Percentiles rank a stretch among this genome's conserved stretches.
phyloP scores from a whole-genome alignment of 2,113 vertebrate species.

The Odobenus rosmarus region DNA sequence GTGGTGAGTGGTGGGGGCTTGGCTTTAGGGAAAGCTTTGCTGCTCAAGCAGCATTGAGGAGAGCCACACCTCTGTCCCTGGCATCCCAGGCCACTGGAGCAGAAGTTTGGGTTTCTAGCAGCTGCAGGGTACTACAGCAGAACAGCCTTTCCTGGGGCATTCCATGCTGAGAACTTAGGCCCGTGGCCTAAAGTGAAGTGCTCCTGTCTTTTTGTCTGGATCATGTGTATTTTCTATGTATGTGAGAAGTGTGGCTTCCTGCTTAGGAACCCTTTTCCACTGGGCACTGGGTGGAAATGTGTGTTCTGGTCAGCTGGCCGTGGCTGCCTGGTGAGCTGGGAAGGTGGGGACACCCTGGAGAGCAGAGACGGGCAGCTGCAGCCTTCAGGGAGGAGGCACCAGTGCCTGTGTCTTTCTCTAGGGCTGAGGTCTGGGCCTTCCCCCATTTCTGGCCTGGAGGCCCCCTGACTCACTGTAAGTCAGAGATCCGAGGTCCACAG shows the following conservation, averaged over 20 bases:
- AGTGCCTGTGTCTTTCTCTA: background rate
- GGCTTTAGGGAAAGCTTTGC: background rate
- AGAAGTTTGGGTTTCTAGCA: background rate
- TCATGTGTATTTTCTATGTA: background rate
- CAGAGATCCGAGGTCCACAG: background rate
- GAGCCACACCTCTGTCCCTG: background rate
- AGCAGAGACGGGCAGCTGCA: background rate
- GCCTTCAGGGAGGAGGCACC: background rate
- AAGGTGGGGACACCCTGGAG: background rate
- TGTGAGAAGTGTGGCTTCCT: background rate
- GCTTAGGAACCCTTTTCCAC: background rate
- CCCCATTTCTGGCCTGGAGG: background rate
- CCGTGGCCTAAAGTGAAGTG: background rate
- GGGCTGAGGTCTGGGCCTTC: background rate
- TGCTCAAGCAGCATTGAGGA: background rate
- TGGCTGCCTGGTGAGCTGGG: background rate
- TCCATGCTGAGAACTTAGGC: background rate
- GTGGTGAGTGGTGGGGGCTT: background rate
- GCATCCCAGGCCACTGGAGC: background rate
- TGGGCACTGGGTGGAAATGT: background rate
- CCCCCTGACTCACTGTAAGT: background rate
- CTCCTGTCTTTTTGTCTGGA: background rate
- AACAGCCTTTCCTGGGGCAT: background rate
- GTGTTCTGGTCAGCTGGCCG: background rate
- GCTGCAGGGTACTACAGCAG: background rate